Percentiles rank a stretch among this genome's conserved stretches.
phyloP scores from a whole-genome alignment of 1,140 invertebrate species.

The Hyles vespertilio region DNA sequence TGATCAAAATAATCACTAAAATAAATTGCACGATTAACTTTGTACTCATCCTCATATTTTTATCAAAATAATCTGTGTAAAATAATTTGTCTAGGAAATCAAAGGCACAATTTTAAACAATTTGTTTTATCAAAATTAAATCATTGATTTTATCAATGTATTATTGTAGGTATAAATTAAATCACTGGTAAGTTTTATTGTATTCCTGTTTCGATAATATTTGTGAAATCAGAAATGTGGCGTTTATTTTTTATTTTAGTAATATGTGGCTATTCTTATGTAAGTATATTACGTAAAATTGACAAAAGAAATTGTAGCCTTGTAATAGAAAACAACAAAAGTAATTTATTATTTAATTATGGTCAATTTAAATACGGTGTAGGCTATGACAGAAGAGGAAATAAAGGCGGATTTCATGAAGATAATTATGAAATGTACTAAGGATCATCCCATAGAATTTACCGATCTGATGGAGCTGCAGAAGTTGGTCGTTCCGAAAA shows the following conservation, averaged over 20 bases:
- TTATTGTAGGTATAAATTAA: slow-evolving; percentile 6
- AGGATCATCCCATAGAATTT: slow-evolving; percentile 40
- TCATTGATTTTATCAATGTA: slow-evolving; percentile 4
- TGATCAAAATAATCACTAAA: no score
- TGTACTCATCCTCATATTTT: no score
- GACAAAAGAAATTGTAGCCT: background rate
- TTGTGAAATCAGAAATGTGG: slow-evolving; percentile 15
- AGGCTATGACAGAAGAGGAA: slow-evolving; percentile 48
- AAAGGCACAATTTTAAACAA: background rate
- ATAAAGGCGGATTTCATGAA: slow-evolving; percentile 42
- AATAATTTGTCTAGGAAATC: no score
- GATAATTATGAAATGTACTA: slow-evolving; percentile 41
- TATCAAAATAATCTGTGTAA: no score
- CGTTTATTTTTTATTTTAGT: slow-evolving; percentile 14
- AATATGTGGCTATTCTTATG: slow-evolving; percentile 19
- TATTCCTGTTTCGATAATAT: background rate
- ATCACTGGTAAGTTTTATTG: background rate
- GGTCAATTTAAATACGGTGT: background rate
- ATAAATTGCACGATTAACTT: no score
- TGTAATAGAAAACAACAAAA: background rate
- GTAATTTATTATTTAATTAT: no score
- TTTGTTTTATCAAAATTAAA: no score
- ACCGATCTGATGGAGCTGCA: slow-evolving; percentile 41
- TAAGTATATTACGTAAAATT: slow-evolving; percentile 12
- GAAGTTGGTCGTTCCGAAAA: slow-evolving; percentile 33